A percentile compares a stretch with the other conserved stretches of the same genome.
Conservation (phyloP, 2,113 vertebrate species). For the Pseudorhombus dupliciocellatus region DNA sequence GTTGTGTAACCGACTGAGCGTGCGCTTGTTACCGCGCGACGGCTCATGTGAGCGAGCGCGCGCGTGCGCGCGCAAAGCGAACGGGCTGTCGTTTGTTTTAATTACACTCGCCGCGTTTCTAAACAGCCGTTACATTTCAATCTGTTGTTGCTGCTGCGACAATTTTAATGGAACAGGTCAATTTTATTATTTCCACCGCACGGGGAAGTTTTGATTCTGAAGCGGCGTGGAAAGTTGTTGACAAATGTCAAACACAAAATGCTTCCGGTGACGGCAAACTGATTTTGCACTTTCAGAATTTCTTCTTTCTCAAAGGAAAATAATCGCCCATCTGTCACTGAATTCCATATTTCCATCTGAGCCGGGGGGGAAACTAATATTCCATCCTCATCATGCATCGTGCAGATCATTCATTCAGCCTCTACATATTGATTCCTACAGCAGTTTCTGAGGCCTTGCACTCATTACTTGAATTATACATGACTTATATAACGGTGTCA, state of each 20-base stretch:
- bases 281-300: not conserved
- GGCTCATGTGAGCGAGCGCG: no score
- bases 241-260: not conserved
- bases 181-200: no score
- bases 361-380: not conserved
- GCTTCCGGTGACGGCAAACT: not conserved
- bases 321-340: not conserved
- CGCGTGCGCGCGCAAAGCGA: no score
- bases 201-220: not conserved
- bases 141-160: no score
- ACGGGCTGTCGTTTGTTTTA: no score
- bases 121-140: no score
- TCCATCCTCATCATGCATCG: not conserved
- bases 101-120: no score
- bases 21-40: not conserved
- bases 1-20: not conserved
- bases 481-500: slow-evolving; percentile 28
- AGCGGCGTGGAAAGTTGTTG: not conserved
- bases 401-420: slow-evolving; percentile 22
- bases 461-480: slow-evolving; percentile 43
- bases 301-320: not conserved
- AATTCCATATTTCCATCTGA: not conserved
- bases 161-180: no score
- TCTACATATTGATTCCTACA: slow-evolving; percentile 31
- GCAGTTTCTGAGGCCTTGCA: slow-evolving; percentile 19